Evolutionary conservation across 2,888 invertebrate genomes (phyloP).

Genomic region (Acronicta leporina): DNA sequence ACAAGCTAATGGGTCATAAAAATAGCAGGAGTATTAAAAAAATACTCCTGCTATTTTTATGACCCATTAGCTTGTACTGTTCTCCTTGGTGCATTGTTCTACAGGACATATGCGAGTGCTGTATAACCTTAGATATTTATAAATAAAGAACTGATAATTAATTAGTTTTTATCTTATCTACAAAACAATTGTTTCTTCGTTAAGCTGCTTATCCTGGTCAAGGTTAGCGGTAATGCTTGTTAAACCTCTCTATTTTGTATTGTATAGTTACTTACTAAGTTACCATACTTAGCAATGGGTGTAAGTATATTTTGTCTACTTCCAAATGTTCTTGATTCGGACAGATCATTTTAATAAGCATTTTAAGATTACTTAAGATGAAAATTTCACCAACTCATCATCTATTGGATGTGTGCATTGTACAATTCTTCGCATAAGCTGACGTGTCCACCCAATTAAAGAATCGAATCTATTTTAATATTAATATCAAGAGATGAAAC

Average conservation of each 20-base stretch:
- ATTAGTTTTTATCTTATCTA: conserved; percentile 36
- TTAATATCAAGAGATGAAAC: too few relatives aligned
- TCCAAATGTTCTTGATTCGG: too few relatives aligned
- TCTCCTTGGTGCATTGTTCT: conserved; percentile 6
- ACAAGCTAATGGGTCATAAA: too few relatives aligned
- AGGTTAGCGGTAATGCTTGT: conserved; percentile 27
- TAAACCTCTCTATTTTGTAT: conserved; percentile 22
- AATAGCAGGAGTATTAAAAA: too few relatives aligned
- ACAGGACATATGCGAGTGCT: neutral
- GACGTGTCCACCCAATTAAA: too few relatives aligned
- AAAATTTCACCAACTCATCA: too few relatives aligned
- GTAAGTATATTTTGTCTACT: neutral
- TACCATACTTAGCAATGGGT: neutral
- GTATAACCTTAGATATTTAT: conserved; percentile 25
- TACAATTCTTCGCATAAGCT: too few relatives aligned
- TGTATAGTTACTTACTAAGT: neutral
- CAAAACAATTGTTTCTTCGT: conserved; percentile 37
- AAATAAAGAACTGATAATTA: conserved; percentile 25
- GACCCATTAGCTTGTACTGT: conserved; percentile 2
- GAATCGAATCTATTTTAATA: too few relatives aligned
- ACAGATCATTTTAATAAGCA: too few relatives aligned
- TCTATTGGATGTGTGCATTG: too few relatives aligned
- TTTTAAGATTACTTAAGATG: too few relatives aligned
- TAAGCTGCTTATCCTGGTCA: conserved; percentile 39
- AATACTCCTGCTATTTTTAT: neutral